A percentile compares a stretch with the other conserved stretches of the same genome.
These are phyloP conservation scores for Drosophila stalkeri DNA, from an alignment of 2,888 invertebrate genomes.

Conservation along the genomic window DNA sequence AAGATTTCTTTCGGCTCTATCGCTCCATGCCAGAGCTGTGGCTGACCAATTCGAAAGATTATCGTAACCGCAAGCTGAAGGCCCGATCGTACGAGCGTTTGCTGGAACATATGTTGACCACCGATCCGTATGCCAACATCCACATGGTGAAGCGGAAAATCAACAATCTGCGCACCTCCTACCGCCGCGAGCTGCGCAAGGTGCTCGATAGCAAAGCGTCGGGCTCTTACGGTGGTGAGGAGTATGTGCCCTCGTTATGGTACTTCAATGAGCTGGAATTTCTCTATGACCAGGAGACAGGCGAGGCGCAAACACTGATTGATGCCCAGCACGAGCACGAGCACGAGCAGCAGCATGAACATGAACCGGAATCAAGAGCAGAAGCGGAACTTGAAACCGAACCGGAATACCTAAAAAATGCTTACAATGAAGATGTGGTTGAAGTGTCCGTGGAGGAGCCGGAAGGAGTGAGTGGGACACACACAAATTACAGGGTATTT, in stretches of 20 bases:
- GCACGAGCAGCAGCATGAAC: neutral
- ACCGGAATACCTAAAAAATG: constrained; percentile 1
- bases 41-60: constrained; percentile 45
- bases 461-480: constrained; percentile 19
- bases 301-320: constrained; percentile 38
- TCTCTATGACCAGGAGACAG: constrained; percentile 59
- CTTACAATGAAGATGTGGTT: constrained; percentile 15
- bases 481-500: neutral
- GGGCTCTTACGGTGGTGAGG: constrained; percentile 8
- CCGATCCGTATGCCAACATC: constrained; percentile 48
- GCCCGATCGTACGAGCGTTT: constrained; percentile 45
- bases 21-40: constrained; percentile 68
- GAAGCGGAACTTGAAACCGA: neutral
- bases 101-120: constrained; percentile 34
- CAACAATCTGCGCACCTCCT: constrained; percentile 71
- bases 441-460: constrained; percentile 15
- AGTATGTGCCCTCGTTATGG: constrained; percentile 61
- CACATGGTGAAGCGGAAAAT: constrained; percentile 68
- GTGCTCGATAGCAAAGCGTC: constrained; percentile 43
- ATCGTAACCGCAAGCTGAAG: constrained; percentile 57
- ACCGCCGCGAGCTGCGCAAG: constrained; percentile 65
- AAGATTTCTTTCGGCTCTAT: constrained; percentile 57
- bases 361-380: too few species aligned
- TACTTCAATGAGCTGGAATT: constrained; percentile 69
- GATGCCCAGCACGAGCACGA: neutral